Evolutionary conservation across 2,797 vertebrate species (phyloP).

Genomic region (Halcyon leucocephala): DNA sequence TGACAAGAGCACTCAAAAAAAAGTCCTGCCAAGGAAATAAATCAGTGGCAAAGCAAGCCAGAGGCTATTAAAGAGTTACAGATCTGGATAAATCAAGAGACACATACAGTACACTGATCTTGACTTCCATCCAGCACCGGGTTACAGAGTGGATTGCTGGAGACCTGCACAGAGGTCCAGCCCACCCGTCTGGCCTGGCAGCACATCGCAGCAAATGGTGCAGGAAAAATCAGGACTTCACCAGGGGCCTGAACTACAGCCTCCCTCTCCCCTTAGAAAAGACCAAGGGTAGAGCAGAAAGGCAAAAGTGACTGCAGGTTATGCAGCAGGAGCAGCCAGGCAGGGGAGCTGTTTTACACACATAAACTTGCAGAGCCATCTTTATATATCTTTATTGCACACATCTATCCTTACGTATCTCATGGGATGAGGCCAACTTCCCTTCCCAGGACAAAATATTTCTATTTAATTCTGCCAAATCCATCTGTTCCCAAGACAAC

Average conservation of each 20-base stretch:
- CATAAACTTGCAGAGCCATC: neutral
- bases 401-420: conserved; percentile 55
- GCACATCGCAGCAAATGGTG: fast-evolving
- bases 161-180: neutral
- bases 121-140: neutral
- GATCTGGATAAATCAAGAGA: neutral
- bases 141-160: neutral
- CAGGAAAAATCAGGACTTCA: neutral
- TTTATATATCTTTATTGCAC: conserved; percentile 34
- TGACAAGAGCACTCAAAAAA: neutral
- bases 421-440: conserved; percentile 67
- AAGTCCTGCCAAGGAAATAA: neutral
- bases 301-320: neutral
- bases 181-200: neutral
- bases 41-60: neutral
- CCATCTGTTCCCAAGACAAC: conserved; percentile 67
- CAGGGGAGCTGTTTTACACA: conserved; percentile 35
- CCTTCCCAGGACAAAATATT: conserved; percentile 66
- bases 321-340: conserved; percentile 8
- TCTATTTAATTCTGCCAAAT: conserved; percentile 58
- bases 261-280: neutral
- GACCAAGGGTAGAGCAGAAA: neutral
- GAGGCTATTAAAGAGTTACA: neutral
- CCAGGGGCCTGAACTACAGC: fast-evolving
- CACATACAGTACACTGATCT: neutral